A percentile compares a stretch with the other conserved stretches of the same genome.
These are phyloP conservation scores for Pocillopora verrucosa DNA, from an alignment of 64 coral and sea anemone genomes.

Conservation along the genomic window DNA sequence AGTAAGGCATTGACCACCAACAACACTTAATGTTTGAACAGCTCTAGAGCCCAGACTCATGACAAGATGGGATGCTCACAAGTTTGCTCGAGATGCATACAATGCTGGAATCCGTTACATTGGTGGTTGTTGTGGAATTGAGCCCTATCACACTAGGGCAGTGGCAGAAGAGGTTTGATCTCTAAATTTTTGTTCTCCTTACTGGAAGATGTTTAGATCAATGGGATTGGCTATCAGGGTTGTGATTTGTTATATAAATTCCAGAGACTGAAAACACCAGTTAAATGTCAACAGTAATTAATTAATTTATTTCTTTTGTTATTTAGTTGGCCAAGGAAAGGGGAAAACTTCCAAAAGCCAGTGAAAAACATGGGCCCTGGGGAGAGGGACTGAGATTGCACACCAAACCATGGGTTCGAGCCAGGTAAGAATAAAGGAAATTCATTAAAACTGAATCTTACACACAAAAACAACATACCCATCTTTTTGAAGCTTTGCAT, in stretches of 20 bases:
- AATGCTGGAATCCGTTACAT: conserved; percentile 40
- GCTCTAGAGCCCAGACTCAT: conserved; percentile 22
- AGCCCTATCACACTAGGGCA: conserved; percentile 36
- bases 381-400: conserved; percentile 74
- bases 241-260: background rate
- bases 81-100: conserved; percentile 49
- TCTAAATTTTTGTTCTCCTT: background rate
- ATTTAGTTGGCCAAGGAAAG: conserved; percentile 78
- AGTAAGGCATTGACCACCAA: background rate
- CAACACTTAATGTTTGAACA: background rate
- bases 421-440: conserved; percentile 53
- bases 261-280: background rate
- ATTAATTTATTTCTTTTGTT: background rate
- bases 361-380: conserved; percentile 79
- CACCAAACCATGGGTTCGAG: conserved; percentile 92
- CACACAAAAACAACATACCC: background rate
- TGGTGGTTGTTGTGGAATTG: conserved; percentile 44
- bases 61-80: conserved; percentile 40
- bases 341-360: conserved; percentile 66
- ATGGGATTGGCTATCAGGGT: background rate
- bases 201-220: background rate
- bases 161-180: conserved; percentile 3
- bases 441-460: background rate
- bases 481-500: too few relatives aligned
- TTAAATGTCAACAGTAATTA: background rate